Base-by-base conservation (phyloP, 2,797 vertebrate species). In the Phoxinus dragarum region DNA sequence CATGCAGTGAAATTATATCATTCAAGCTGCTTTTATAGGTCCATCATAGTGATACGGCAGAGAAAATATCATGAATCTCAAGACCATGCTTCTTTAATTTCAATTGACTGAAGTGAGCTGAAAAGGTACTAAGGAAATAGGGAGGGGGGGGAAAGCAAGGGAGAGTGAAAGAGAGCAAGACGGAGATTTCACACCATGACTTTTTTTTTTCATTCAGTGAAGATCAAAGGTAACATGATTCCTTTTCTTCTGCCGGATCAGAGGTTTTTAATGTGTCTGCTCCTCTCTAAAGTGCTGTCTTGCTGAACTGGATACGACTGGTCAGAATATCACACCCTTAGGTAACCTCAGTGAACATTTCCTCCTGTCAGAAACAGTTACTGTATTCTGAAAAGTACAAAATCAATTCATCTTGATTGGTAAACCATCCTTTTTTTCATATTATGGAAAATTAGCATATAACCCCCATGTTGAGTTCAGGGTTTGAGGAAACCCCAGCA, bases 181-280 rank as follows among this genome's bases (percentile, higher is more conserved):
- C 23, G 38, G 85, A 72, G 52, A 84, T 86, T 86, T 84, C 66
- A 82, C 69, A 84, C 44, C 36, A 56, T 79, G 67, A 79, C 80
- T 82, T 82, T 44, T 82, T 82, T 88, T 44, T 42, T 66, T 82
- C 84, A 52, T 79, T 85, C 83, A 79, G 42, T 44, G 19, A 71
- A 87, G 86, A 87, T 87, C 86, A 87, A 87, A 87, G 54, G 66
- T 16, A 81, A 40, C 79, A 81, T 56, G 73, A 85, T 87, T 87
- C 44, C 83, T 87, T 84, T 81, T 85, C 86, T 87, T 85, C 73
- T 85, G 59, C 23, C 0, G 68, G 78, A 87, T 88, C 84, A 82
- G 56, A 88, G 87, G 44, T 34, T 78, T 79, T 72, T 61, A 76
- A 87, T 77, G 72, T 23, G 17, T 54, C 66, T 73, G 59, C 69